phyloP scores from a whole-genome alignment of 2,797 vertebrate species.

The Gymnopithys bicolor region DNA sequence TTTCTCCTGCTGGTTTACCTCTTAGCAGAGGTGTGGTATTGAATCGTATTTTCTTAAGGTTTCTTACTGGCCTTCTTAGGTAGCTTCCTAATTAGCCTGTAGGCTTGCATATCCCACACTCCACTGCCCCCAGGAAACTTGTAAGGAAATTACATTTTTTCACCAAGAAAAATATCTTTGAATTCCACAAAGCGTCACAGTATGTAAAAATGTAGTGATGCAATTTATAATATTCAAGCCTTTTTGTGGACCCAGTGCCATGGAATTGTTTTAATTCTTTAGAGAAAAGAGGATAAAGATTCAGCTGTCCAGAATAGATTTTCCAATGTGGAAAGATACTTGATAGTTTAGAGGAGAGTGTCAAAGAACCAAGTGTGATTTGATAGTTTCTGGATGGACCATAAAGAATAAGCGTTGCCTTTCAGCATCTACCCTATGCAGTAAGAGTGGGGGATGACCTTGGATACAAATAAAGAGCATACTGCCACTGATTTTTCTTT shows the following conservation, averaged over 20 bases:
- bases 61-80: background rate
- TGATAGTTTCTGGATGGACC: background rate
- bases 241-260: background rate
- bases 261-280: background rate
- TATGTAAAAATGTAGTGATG: background rate
- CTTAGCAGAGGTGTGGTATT: accelerated
- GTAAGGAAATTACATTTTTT: background rate
- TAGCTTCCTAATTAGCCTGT: background rate
- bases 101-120: background rate
- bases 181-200: background rate
- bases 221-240: background rate
- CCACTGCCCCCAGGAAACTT: background rate
- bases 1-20: background rate
- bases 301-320: background rate
- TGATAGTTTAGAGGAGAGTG: background rate
- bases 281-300: background rate
- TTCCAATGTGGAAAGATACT: background rate
- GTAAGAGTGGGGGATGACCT: background rate
- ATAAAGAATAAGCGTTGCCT: background rate
- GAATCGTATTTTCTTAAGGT: background rate
- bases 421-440: background rate
- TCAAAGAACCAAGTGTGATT: background rate
- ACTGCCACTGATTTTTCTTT: background rate
- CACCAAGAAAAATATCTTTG: background rate
- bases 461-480: background rate